A percentile compares a stretch with the other conserved stretches of the same genome.
Conservation (phyloP, 2,888 invertebrate species). For the Andricus quercusramuli region DNA sequence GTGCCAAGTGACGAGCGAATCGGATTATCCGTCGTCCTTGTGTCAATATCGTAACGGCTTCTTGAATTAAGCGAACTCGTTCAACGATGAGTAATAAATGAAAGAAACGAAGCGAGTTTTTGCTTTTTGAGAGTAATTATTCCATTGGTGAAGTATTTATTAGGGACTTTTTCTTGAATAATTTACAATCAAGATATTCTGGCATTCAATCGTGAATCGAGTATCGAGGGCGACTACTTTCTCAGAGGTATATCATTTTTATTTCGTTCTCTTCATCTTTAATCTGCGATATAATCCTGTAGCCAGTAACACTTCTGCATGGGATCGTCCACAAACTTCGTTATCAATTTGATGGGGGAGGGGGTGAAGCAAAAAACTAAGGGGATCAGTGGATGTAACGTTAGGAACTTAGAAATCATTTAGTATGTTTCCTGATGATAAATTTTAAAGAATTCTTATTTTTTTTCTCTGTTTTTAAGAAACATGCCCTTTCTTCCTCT, state of each 20-base stretch:
- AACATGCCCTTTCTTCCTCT: no score
- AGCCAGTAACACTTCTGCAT: no score
- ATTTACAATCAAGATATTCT: conserved; percentile 14
- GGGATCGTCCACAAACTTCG: no score
- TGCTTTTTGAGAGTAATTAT: conserved; percentile 13
- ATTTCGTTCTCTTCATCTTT: background rate
- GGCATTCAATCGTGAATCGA: conserved; percentile 10
- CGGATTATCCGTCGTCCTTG: conserved; percentile 37
- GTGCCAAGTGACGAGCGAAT: conserved; percentile 30
- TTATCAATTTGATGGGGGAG: no score
- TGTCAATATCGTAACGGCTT: conserved; percentile 38
- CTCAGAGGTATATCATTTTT: conserved; percentile 5
- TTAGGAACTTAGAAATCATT: no score
- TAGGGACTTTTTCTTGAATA: conserved; percentile 1
- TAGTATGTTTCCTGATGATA: no score
- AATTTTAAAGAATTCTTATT: no score
- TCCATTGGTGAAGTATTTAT: conserved; percentile 14
- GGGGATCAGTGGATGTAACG: no score
- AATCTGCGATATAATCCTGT: background rate
- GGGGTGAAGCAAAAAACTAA: no score
- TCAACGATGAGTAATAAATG: conserved; percentile 26
- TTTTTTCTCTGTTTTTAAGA: no score
- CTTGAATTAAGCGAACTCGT: conserved; percentile 29
- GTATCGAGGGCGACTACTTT: conserved; percentile 23
- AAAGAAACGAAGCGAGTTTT: background rate